Conservation (phyloP, 2,888 invertebrate species). For the Nomada lathburiana region DNA sequence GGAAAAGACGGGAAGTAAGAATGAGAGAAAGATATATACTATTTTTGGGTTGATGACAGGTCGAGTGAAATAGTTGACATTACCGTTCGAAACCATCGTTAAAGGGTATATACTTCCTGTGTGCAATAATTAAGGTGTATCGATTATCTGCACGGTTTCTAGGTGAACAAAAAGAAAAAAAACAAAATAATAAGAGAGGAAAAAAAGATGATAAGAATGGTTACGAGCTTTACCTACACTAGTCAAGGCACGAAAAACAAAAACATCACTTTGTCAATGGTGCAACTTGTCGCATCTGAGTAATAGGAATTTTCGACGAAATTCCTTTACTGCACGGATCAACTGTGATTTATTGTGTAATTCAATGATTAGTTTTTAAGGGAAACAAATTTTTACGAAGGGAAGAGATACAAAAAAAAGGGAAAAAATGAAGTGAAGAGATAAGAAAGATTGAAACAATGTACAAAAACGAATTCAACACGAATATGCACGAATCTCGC, state of each 20-base stretch:
- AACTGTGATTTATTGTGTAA: conserved; percentile 76
- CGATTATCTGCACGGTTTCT: conserved; percentile 69
- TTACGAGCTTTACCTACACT: conserved; percentile 79
- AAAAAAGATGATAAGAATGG: conserved; percentile 57
- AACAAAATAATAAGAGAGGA: background rate
- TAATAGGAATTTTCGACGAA: conserved; percentile 72
- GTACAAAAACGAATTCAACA: conserved; percentile 49
- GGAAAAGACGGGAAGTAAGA: background rate
- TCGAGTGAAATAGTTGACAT: conserved; percentile 37
- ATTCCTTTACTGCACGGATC: conserved; percentile 71
- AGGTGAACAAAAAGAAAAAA: conserved; percentile 34
- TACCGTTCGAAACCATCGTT: conserved; percentile 60
- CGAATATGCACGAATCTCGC: conserved; percentile 41
- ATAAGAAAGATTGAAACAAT: conserved; percentile 28
- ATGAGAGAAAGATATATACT: conserved; percentile 7
- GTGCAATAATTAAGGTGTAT: conserved; percentile 70
- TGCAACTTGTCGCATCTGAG: conserved; percentile 74
- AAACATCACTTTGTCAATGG: conserved; percentile 76
- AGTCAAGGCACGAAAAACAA: conserved; percentile 76
- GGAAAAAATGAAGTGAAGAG: conserved; percentile 1
- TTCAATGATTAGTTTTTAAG: conserved; percentile 75
- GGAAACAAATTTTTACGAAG: conserved; percentile 62
- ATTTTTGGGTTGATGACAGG: conserved; percentile 44
- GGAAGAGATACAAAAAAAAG: conserved; percentile 25
- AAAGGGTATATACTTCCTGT: conserved; percentile 52